Base-by-base conservation (phyloP, 1,140 invertebrate species). In the Diabrotica undecimpunctata region DNA sequence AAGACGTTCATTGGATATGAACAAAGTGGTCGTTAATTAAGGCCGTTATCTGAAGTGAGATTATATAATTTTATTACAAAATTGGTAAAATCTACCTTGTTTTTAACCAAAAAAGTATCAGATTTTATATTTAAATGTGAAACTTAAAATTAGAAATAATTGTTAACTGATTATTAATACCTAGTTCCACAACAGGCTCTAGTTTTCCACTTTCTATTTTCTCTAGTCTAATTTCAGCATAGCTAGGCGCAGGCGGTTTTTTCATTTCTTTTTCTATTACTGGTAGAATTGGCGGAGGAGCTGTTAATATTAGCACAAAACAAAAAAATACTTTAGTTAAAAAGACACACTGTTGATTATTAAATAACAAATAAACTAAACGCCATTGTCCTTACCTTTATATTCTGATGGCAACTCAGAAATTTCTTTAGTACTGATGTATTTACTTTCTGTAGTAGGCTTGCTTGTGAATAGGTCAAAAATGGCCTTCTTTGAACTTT, bases 191-290 rank as follows among this genome's bases (percentile, higher is more conserved):
- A 54, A 61, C 55, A 14, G 59, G 46, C 61, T 65, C 61, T 61
- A 65, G 51, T 61, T 61, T 37, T 46, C 62, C 70, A 52, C 72
- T 64, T 7, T 71, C 66, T 51, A 69, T 67, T 55, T 69, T 65
- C 57, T 77, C 70, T 5, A 78, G 57, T 11, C 77, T 53, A 39
- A 76, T 72, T 67, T 78, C 77, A 7, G 52, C 70, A 60, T 75
- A 77, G n/a, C 13, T 54, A 25, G 67, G 67, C 13, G 68, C 35
- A 35, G 64, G 59, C 13, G 64, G 59, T 39, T 66, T 56, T 66
- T 77, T 74, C 0, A 65, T 61, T 59, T 73, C 70, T 58, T 77
- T 72, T 53, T 74, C 73, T 25, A 78, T 57, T 35, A 58, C 64
- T n/a, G 74, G 70, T 38, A 76, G 68, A 25, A 76, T 73, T 8